Percentiles rank a stretch among this genome's conserved stretches.
Conservation (phyloP, 2,888 invertebrate species). For the Charanyca ferruginea region DNA sequence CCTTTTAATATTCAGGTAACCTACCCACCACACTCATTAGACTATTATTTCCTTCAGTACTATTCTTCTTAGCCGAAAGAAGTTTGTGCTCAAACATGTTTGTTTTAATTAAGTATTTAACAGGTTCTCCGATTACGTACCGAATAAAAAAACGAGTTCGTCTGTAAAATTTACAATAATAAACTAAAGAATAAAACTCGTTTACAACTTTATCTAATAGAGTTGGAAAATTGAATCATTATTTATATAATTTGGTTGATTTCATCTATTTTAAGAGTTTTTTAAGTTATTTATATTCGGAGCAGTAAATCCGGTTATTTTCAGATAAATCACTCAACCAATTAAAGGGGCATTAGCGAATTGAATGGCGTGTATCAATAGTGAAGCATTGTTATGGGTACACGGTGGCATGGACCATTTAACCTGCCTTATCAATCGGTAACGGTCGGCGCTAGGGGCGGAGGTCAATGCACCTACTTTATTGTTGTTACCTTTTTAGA, state of each 20-base stretch:
- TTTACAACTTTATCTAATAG: constrained; percentile 9
- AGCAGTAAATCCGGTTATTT: constrained; percentile 69
- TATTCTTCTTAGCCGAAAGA: background rate
- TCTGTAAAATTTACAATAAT: constrained; percentile 20
- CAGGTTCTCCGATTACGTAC: constrained; percentile 16
- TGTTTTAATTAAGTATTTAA: constrained; percentile 14
- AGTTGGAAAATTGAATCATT: constrained; percentile 11
- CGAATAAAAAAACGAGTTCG: constrained; percentile 21
- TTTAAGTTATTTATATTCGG: constrained; percentile 59
- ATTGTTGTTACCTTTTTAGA: constrained; percentile 68
- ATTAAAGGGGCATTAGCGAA: constrained; percentile 87
- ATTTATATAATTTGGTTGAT: constrained; percentile 30
- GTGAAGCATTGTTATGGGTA: constrained; percentile 80
- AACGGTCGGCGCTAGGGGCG: constrained; percentile 75
- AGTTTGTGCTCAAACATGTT: constrained; percentile 23
- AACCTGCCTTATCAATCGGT: constrained; percentile 85
- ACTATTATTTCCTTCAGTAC: background rate
- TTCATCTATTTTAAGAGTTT: constrained; percentile 13
- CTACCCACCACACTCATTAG: constrained; percentile 6
- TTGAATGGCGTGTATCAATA: constrained; percentile 86
- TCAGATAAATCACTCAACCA: constrained; percentile 85
- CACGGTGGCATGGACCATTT: constrained; percentile 84
- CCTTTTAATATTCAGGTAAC: constrained; percentile 49
- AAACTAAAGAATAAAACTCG: constrained; percentile 22
- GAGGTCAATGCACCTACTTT: constrained; percentile 81